Percentiles rank a stretch among this genome's conserved stretches.
Evolutionary conservation across 2,888 invertebrate genomes (phyloP).

Genomic region (Deilephila elpenor): DNA sequence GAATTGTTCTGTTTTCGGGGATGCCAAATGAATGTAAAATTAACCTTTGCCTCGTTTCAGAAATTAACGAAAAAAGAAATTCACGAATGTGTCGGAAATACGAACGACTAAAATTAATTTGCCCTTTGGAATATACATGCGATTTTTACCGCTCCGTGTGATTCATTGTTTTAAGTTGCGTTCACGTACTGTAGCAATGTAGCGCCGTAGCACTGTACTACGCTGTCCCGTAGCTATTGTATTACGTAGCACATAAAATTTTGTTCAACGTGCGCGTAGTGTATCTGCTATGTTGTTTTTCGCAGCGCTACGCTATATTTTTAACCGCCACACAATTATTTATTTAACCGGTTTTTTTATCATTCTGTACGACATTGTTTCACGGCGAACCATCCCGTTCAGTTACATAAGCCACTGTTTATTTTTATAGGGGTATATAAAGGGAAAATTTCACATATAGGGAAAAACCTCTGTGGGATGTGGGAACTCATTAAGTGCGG

Average conservation of each 20-base stretch:
- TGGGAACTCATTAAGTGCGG: constrained; percentile 18
- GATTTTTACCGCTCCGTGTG: background rate
- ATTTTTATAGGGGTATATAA: background rate
- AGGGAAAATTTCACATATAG: constrained; percentile 1
- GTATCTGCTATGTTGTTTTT: constrained; percentile 2
- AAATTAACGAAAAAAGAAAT: background rate
- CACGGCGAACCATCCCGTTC: too few species aligned
- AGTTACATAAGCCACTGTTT: background rate
- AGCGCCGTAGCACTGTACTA: background rate
- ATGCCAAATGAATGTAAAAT: constrained; percentile 27
- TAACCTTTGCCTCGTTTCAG: constrained; percentile 10
- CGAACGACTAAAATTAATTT: constrained; percentile 5
- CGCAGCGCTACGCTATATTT: background rate
- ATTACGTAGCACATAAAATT: background rate
- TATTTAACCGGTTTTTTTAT: background rate
- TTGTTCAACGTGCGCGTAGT: background rate
- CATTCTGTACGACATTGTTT: background rate
- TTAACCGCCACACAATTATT: constrained; percentile 7
- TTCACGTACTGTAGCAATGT: background rate
- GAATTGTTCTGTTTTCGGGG: constrained; percentile 28
- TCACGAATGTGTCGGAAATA: background rate
- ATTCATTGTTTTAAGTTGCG: constrained; percentile 11
- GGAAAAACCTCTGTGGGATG: constrained; percentile 12
- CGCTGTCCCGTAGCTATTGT: background rate
- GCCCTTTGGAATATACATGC: background rate